A percentile compares a stretch with the other conserved stretches of the same genome.
phyloP scores from a whole-genome alignment of 2,888 invertebrate genomes.

The Crepidodera aurea region DNA sequence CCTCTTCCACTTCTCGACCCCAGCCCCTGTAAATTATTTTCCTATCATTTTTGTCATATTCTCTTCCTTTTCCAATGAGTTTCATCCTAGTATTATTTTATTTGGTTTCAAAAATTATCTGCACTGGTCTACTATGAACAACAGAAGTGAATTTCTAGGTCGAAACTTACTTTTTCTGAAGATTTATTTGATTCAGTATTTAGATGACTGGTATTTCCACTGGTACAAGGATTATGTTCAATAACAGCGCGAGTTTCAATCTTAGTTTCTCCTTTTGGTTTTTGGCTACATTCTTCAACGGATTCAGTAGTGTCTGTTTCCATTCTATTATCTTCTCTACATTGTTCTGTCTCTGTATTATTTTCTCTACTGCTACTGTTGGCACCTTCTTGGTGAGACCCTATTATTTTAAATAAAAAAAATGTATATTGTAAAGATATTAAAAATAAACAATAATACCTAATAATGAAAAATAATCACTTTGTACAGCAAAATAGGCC shows the following conservation, averaged over 20 bases:
- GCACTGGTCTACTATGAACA: too few relatives aligned
- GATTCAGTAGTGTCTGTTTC: conserved; percentile 42
- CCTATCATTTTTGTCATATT: too few relatives aligned
- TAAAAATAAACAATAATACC: background rate
- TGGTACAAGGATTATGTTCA: conserved; percentile 39
- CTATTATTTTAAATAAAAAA: conserved; percentile 2
- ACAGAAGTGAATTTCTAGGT: too few relatives aligned
- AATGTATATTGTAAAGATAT: too few relatives aligned
- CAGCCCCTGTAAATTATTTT: too few relatives aligned
- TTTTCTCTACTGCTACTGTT: conserved; percentile 23
- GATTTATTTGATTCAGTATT: background rate
- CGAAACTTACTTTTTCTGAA: too few relatives aligned
- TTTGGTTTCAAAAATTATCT: too few relatives aligned
- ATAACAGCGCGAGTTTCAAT: conserved; percentile 41
- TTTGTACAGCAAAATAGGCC: too few relatives aligned
- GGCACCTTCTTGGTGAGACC: background rate
- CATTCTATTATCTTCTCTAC: conserved; percentile 36
- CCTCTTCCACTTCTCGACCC: too few relatives aligned
- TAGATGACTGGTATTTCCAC: conserved; percentile 5
- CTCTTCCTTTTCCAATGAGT: too few relatives aligned
- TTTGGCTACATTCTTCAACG: conserved; percentile 34
- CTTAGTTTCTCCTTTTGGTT: conserved; percentile 32
- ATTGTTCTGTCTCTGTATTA: conserved; percentile 31
- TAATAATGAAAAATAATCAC: too few relatives aligned
- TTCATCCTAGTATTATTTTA: too few relatives aligned